phyloP scores from a whole-genome alignment of 2,113 vertebrate genomes.

The Caranx melampygus region DNA sequence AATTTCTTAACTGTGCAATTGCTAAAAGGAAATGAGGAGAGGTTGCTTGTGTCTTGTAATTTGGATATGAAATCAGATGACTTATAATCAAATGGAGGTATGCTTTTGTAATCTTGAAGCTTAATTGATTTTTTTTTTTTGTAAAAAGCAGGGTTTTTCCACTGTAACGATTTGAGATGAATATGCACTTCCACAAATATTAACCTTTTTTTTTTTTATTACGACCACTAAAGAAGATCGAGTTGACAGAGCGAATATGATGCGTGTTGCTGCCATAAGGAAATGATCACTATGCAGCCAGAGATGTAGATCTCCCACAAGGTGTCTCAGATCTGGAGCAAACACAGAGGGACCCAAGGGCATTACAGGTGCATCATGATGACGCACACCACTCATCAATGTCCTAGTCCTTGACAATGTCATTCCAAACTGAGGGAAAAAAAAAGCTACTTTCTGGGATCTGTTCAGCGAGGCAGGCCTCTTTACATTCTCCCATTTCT shows the following conservation, averaged over 20 bases:
- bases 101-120: conserved; percentile 29
- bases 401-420: conserved; percentile 75
- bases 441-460: conserved; percentile 54
- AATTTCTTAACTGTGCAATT: conserved; percentile 68
- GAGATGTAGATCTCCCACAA: conserved; percentile 64
- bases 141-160: not conserved
- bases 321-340: conserved; percentile 66
- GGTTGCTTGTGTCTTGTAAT: conserved; percentile 53
- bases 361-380: conserved; percentile 75
- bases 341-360: conserved; percentile 64
- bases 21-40: conserved; percentile 56
- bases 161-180: not conserved
- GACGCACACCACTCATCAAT: conserved; percentile 70
- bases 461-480: conserved; percentile 58
- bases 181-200: not conserved
- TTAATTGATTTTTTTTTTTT: conserved; percentile 4
- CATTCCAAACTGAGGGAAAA: conserved; percentile 57
- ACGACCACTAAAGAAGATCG: conserved; percentile 7
- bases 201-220: not conserved
- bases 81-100: conserved; percentile 58
- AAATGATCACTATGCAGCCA: conserved; percentile 46
- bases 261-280: conserved; percentile 20
- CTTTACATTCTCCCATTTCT: conserved; percentile 64
- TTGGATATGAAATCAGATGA: conserved; percentile 58
- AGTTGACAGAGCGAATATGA: not conserved